Evolutionary conservation across 2,888 invertebrate species (phyloP).

Genomic region (Leptinotarsa peninsularis): DNA sequence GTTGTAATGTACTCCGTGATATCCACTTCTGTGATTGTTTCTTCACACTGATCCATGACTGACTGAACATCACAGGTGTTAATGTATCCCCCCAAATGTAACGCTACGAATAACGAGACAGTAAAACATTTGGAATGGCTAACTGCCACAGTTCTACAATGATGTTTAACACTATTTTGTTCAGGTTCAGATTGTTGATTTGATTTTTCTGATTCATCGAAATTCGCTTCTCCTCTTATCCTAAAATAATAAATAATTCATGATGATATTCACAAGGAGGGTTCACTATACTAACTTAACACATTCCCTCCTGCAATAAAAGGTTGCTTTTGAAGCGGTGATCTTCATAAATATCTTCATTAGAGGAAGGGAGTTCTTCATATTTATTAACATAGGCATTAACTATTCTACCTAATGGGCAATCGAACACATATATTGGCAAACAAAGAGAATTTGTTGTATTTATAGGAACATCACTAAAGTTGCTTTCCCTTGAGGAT

Average conservation of each 20-base stretch:
- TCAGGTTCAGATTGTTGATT: conserved; percentile 42
- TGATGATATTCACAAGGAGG: neutral
- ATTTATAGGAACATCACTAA: conserved; percentile 62
- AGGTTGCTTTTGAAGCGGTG: conserved; percentile 67
- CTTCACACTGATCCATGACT: conserved; percentile 79
- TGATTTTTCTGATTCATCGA: conserved; percentile 64
- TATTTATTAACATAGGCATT: conserved; percentile 65
- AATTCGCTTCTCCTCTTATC: conserved; percentile 62
- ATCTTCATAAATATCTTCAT: conserved; percentile 70
- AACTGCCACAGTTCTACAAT: conserved; percentile 71
- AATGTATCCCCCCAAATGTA: conserved; percentile 71
- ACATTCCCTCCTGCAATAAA: conserved; percentile 59
- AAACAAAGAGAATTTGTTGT: conserved; percentile 55
- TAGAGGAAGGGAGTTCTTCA: conserved; percentile 47
- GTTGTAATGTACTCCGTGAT: conserved; percentile 76
- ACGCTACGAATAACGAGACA: conserved; percentile 71
- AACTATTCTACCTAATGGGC: conserved; percentile 72
- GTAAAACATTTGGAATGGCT: conserved; percentile 75
- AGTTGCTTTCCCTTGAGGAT: conserved; percentile 60
- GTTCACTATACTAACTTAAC: conserved; percentile 51
- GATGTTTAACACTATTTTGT: conserved; percentile 65
- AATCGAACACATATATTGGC: conserved; percentile 78
- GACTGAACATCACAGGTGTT: conserved; percentile 75
- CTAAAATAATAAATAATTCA: conserved; percentile 47
- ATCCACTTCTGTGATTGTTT: conserved; percentile 75